Conservation (phyloP, 2,113 vertebrate genomes). For the Thamnophis sirtalis region DNA sequence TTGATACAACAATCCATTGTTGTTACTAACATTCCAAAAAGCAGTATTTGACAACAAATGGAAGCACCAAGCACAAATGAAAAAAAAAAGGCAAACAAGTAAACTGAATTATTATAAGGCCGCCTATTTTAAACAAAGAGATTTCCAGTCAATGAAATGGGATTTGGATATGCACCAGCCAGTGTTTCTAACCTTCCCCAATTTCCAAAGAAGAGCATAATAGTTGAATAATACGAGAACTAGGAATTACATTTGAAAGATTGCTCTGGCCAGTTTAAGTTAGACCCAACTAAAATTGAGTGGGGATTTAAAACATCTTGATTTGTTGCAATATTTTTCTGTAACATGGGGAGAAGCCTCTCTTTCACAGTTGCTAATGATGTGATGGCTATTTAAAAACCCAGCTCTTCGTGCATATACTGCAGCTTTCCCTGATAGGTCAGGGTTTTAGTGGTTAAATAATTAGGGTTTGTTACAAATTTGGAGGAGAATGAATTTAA, state of each 20-base stretch:
- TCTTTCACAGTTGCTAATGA: background rate
- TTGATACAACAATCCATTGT: background rate
- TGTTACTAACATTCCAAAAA: constrained; percentile 6
- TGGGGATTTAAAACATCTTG: background rate
- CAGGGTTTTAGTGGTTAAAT: background rate
- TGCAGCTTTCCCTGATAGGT: background rate
- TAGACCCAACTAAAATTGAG: background rate
- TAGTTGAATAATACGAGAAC: background rate
- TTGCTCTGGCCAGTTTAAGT: background rate
- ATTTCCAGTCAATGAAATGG: background rate
- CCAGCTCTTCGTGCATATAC: background rate
- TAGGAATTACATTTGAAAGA: background rate
- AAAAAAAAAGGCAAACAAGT: background rate
- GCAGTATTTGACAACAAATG: background rate
- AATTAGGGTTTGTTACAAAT: background rate
- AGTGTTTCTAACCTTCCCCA: background rate
- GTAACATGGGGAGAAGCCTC: background rate
- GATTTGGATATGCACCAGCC: background rate
- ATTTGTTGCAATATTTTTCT: background rate
- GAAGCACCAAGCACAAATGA: background rate
- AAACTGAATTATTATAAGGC: constrained; percentile 4
- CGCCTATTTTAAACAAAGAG: background rate
- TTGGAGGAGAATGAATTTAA: background rate
- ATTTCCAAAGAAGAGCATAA: background rate
- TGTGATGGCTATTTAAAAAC: background rate